Conservation (phyloP, 2,113 vertebrate genomes). For the Orientallactaga bullata region DNA sequence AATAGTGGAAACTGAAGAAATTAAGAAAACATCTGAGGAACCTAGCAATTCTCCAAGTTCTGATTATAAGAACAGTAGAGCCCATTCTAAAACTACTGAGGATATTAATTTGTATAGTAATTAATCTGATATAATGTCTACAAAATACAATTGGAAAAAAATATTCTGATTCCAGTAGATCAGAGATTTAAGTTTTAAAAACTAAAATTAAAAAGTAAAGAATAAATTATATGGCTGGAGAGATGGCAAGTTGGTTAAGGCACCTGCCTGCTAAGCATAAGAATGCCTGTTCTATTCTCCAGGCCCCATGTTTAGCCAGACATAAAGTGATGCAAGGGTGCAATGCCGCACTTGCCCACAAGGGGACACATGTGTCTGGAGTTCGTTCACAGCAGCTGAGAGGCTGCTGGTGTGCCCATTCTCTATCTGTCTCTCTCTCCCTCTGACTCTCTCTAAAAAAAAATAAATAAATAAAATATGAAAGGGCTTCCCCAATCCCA, state of each 20-base stretch:
- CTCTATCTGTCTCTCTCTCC: too few relatives aligned
- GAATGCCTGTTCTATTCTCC: too few relatives aligned
- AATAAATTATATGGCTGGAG: background rate
- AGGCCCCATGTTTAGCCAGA: too few relatives aligned
- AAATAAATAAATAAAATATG: too few relatives aligned
- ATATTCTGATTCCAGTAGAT: background rate
- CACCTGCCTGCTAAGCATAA: too few relatives aligned
- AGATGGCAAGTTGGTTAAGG: too few relatives aligned
- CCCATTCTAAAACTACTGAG: background rate
- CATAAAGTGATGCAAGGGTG: too few relatives aligned
- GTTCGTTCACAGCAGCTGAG: too few relatives aligned
- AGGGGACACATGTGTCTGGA: too few relatives aligned
- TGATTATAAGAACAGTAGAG: background rate
- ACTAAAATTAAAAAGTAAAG: background rate
- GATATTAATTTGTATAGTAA: background rate
- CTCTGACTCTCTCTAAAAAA: too few relatives aligned
- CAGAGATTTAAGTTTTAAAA: background rate
- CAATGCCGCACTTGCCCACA: too few relatives aligned
- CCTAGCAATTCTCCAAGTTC: background rate
- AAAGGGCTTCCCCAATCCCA: background rate
- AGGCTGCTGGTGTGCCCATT: too few relatives aligned
- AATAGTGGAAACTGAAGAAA: background rate
- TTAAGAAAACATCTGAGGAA: background rate
- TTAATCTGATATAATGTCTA: background rate
- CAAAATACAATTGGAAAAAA: background rate